Percentiles rank a stretch among this genome's conserved stretches.
phyloP scores from a whole-genome alignment of 2,113 vertebrate species.

The Tychaedon coryphoeus region DNA sequence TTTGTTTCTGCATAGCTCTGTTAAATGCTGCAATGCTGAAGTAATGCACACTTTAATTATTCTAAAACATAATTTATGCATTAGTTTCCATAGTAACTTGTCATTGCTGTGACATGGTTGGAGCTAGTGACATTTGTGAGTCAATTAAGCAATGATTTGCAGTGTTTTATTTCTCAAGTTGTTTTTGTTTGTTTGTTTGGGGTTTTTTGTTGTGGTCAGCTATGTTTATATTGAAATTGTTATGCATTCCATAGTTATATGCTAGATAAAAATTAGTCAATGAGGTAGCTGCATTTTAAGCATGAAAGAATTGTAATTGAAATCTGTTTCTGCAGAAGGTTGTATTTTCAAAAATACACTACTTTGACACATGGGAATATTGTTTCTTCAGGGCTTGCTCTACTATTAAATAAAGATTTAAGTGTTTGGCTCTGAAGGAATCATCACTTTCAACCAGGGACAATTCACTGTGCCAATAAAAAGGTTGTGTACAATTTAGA shows the following conservation, averaged over 20 bases:
- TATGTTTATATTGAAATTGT: background rate
- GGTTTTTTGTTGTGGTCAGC: background rate
- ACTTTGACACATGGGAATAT: background rate
- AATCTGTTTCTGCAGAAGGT: conserved; percentile 24
- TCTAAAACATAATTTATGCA: conserved; percentile 31
- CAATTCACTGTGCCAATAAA: conserved; percentile 36
- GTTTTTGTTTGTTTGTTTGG: background rate
- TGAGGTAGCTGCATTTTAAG: conserved; percentile 5
- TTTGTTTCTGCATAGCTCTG: background rate
- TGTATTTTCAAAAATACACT: background rate
- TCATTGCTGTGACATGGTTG: conserved; percentile 6
- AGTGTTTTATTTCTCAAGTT: background rate
- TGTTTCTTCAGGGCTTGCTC: conserved; percentile 36
- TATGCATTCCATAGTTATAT: background rate
- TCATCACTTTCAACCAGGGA: conserved; percentile 35
- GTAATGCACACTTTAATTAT: conserved; percentile 22
- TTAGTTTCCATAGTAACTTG: conserved; percentile 60
- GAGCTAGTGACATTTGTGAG: conserved; percentile 32
- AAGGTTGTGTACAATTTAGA: conserved; percentile 28
- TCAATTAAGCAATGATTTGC: conserved; percentile 6
- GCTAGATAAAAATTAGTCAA: background rate
- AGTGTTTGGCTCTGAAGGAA: conserved; percentile 28
- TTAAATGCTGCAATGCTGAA: background rate
- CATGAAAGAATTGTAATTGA: background rate
- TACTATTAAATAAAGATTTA: conserved; percentile 60